Evolutionary conservation across 2,797 vertebrate species (phyloP).

Genomic region (Austrolebias charrua): DNA sequence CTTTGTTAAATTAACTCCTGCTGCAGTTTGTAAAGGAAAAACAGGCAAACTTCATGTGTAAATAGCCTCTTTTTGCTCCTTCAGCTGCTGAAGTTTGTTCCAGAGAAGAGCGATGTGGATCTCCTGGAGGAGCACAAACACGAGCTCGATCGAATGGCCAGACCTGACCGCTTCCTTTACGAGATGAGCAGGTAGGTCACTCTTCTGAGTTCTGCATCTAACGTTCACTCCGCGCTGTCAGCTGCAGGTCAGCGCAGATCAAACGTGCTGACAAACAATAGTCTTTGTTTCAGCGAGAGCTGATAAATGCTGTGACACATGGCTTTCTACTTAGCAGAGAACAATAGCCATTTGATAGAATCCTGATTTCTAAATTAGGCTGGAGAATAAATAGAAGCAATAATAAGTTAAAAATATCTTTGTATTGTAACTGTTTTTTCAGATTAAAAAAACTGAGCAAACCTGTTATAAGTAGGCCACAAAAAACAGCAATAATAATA

Average conservation of each 20-base stretch:
- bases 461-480: too few species aligned
- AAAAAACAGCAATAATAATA: too few species aligned
- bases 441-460: conserved; percentile 22
- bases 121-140: conserved; percentile 97
- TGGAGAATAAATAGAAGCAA: conserved; percentile 18
- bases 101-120: conserved; percentile 95
- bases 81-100: conserved; percentile 96
- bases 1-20: neutral
- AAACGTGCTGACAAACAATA: conserved; percentile 36
- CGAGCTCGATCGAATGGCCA: conserved; percentile 96
- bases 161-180: conserved; percentile 94
- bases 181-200: conserved; percentile 95
- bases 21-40: neutral
- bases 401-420: conserved; percentile 24
- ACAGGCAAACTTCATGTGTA: neutral
- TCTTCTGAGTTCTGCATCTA: neutral
- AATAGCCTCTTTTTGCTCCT: neutral
- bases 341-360: conserved; percentile 47
- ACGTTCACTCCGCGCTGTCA: neutral
- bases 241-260: conserved; percentile 9
- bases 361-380: conserved; percentile 35
- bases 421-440: conserved; percentile 22
- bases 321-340: conserved; percentile 33
- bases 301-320: conserved; percentile 48
- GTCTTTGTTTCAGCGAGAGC: conserved; percentile 42